Conservation (phyloP, 2,888 invertebrate species). For the Rhimphoctona megacephalus region DNA sequence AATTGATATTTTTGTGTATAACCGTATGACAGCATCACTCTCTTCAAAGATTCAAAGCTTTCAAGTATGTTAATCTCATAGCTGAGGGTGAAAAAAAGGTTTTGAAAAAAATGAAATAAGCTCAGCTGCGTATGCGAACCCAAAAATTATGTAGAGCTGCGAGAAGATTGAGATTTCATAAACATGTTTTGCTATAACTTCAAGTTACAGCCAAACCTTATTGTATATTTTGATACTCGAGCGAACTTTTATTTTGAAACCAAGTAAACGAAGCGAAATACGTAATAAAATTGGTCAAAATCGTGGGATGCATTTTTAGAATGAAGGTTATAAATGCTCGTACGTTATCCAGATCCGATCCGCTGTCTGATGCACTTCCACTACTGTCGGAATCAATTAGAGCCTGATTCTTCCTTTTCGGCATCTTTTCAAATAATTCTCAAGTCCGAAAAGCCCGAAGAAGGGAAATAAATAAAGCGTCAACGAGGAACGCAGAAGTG, state of each 20-base stretch:
- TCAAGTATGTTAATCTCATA: not conserved
- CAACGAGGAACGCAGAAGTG: constrained; percentile 59
- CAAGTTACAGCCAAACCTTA: not conserved
- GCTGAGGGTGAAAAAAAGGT: not conserved
- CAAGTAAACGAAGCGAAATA: constrained; percentile 5
- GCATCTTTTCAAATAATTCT: constrained; percentile 87
- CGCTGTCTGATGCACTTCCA: constrained; percentile 89
- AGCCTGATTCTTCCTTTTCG: constrained; percentile 93
- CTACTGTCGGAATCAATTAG: constrained; percentile 94
- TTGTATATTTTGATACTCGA: not conserved
- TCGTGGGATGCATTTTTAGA: constrained; percentile 14
- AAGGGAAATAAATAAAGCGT: constrained; percentile 38
- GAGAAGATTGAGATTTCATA: constrained; percentile 2
- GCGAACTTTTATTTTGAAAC: not conserved
- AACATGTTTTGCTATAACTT: not conserved
- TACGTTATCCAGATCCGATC: constrained; percentile 94
- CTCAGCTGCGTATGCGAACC: not conserved
- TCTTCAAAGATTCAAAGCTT: too few species aligned
- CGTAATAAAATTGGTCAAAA: constrained; percentile 6
- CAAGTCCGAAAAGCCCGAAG: constrained; percentile 16
- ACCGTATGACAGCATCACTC: not conserved
- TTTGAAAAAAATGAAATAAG: not conserved
- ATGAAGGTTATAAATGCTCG: constrained; percentile 83
- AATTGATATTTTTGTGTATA: not conserved
- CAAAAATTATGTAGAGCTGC: not conserved